Base-by-base conservation (phyloP, 2,797 vertebrate genomes). In the Gorsachius magnificus region DNA sequence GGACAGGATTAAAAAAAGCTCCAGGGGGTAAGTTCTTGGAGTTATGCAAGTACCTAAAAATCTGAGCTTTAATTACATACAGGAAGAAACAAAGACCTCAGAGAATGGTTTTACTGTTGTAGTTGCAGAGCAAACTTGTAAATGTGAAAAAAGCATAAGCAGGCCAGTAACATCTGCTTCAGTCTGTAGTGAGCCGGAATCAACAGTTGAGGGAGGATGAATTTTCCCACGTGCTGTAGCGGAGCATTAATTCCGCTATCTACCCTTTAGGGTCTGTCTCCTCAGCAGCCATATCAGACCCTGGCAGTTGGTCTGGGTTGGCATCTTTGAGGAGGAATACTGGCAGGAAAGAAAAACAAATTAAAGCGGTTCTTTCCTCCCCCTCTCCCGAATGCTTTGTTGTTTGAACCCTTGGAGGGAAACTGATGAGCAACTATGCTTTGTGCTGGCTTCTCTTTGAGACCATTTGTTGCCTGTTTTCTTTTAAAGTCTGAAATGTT, bases 401-500 rank as follows among this genome's bases (percentile, higher is more conserved):
- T 0, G 0, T 94, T 94, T 93, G 79, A 90, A 93, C 61, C 5
- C n/a, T 81, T 51, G 69, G 54, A 96, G 35, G 57, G 65, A 81
- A 93, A 48, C 61, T 72, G 91, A 92, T 79, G 79, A 95, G 74
- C 57, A 75, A 7, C 76, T 86, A 3, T n/a, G 50, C 91, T 95
- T 89, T 95, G 82, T 94, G 61, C 87, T 91, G 79, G 65, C 54
- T 76, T 91, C 53, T 83, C 79, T 95, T 93, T 96, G 87, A 93
- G 54, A 72, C 65, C 38, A 25, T 93, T 95, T 89, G 72, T 94
- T 95, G 21, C 72, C 77, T 61, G 33, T 83, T 94, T 92, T 83
- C 78, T 89, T 95, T 93, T 87, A 36, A 95, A 90, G 85, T 87
- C 76, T 93, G 69, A 91, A 96, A 83, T 66, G 65, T 91, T 75